These are phyloP conservation scores for Tipula lateralis DNA, from an alignment of 2,888 invertebrate species.

Conservation along the genomic window DNA sequence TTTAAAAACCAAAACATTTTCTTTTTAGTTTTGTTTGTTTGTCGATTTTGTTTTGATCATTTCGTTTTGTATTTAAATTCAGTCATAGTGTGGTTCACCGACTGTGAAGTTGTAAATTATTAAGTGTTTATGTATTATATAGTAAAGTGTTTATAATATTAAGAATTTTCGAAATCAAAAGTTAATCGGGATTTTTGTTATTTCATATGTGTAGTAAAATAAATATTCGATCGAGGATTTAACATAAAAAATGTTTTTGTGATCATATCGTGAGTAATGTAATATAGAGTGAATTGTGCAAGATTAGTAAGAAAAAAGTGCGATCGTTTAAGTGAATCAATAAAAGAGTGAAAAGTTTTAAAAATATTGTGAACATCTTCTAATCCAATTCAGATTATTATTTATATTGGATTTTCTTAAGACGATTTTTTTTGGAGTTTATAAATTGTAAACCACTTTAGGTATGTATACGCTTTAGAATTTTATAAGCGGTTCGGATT, in stretches of 20 bases:
- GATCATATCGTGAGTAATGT: background rate
- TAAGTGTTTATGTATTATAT: background rate
- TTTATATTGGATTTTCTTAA: background rate
- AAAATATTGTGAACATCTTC: background rate
- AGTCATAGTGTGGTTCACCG: constrained; percentile 19
- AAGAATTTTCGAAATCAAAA: background rate
- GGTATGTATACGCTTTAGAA: background rate
- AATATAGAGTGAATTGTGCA: background rate
- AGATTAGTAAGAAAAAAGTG: background rate
- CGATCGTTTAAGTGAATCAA: background rate
- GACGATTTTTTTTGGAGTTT: background rate
- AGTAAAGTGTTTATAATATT: background rate
- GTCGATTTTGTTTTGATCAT: background rate
- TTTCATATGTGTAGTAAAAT: background rate
- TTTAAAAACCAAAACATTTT: background rate
- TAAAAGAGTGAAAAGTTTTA: background rate
- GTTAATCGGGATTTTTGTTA: background rate
- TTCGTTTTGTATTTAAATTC: background rate
- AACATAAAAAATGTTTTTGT: background rate
- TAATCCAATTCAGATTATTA: background rate
- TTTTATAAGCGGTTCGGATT: background rate
- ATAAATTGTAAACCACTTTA: background rate
- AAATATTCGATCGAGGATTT: background rate
- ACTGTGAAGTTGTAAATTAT: background rate
- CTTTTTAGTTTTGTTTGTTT: constrained; percentile 2